Conservation (phyloP, 2,113 vertebrate genomes). For the Nymphicus hollandicus region DNA sequence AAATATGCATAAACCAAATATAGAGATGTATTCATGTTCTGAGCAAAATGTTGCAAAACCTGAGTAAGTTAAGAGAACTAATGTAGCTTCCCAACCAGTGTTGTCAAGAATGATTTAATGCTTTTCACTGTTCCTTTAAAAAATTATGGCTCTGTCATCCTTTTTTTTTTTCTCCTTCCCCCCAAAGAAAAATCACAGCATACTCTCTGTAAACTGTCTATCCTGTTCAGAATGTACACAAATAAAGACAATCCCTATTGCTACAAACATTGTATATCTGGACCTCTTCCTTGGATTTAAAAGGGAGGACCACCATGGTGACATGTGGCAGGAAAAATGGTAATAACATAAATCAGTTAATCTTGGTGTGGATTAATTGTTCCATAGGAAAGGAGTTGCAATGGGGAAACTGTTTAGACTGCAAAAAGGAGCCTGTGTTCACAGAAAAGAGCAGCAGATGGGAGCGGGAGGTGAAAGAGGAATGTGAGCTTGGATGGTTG, state of each 20-base stretch:
- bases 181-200: not conserved
- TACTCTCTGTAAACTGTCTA: not conserved
- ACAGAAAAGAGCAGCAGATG: not conserved
- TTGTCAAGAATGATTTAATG: not conserved
- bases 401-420: not conserved
- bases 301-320: not conserved
- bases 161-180: too few relatives aligned
- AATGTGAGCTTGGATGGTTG: not conserved
- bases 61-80: not conserved
- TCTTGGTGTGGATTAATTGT: not conserved
- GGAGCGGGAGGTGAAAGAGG: rapidly evolving
- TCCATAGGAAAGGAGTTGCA: not conserved
- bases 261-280: not conserved
- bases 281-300: not conserved
- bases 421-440: not conserved
- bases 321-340: not conserved
- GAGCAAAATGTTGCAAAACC: not conserved
- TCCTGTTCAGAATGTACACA: not conserved
- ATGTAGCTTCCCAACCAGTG: not conserved
- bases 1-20: not conserved
- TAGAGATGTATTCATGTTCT: not conserved
- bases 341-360: not conserved
- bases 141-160: not conserved
- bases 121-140: not conserved
- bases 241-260: not conserved